Evolutionary conservation across 1,140 invertebrate genomes (phyloP), one percentile per base, ranked within the genome.

Genomic region (Drosophila obscura): DNA sequence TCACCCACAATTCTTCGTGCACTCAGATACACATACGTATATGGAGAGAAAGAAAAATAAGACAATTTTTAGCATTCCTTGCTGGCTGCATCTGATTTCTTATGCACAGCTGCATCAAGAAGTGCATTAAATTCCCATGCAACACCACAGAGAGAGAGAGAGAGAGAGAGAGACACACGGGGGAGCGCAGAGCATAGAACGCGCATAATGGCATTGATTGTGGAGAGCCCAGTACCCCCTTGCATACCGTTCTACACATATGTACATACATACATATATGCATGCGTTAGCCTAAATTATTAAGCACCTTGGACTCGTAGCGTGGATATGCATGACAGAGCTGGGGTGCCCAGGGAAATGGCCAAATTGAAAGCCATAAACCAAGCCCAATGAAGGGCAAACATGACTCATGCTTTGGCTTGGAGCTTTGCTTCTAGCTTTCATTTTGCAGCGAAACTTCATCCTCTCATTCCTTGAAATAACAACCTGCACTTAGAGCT

Each of bases 81-180:
- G 31, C 45, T 22, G 48, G 26, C 44, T 65, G 53, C 39, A 53
- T 5, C 57, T 73, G 67, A 80, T 81, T 79, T 84, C 80, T 79
- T 79, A 82, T 84, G 80, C 80, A 80, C 63, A 76, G 63, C 75
- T 77, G 79, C 67, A 68, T 59, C 64, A 65, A 64, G 66, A 61
- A 80, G 67, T 88, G 76, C 83, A 83, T 83, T 80, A 87, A 83
- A 80, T 73, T 80, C 72, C 58, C 61, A 82, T 87, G 56, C 69
- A 72, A 35, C 35, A 44, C 44, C 45, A 43, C 48, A 24, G 58
- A 61, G 49, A 45, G 15, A 28, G 46, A 68, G 15, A 24, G 58
- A 61, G 49, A 45, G 15, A 28, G 46, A 68, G 15, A 53, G 28
- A 28, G 9, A 52, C 28, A 51, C 26, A 50, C 31, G 5, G 5